phyloP scores from a whole-genome alignment of 2,113 vertebrate genomes.

The Tenrec ecaudatus region DNA sequence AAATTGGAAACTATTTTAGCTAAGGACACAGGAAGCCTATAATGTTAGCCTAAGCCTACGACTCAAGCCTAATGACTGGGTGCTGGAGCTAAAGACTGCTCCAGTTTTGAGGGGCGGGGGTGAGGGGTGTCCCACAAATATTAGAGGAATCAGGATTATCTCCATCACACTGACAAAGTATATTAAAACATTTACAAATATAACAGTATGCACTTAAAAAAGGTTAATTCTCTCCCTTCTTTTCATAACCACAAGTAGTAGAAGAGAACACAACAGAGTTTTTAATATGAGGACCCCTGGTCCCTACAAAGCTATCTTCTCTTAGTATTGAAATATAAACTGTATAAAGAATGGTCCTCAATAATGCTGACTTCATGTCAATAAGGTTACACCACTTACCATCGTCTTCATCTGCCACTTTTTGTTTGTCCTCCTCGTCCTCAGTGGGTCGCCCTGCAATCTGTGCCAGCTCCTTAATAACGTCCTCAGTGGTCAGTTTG shows the following conservation, averaged over 20 bases:
- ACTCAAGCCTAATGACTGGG: constrained; percentile 26
- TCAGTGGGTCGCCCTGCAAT: constrained; percentile 95
- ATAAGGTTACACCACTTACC: constrained; percentile 87
- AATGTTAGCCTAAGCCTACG: neutral
- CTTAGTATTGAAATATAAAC: neutral
- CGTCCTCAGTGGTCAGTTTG: constrained; percentile 95
- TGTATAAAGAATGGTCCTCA: neutral
- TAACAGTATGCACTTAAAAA: neutral
- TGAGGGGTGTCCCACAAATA: constrained; percentile 46
- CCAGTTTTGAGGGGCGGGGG: neutral
- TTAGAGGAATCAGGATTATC: constrained; percentile 58
- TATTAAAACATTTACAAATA: constrained; percentile 58
- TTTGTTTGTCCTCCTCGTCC: constrained; percentile 91
- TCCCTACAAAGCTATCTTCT: constrained; percentile 3
- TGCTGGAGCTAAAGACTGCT: constrained; percentile 32
- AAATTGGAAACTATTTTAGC: constrained; percentile 53
- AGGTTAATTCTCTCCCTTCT: constrained; percentile 42
- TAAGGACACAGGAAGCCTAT: constrained; percentile 42
- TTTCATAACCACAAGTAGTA: constrained; percentile 1
- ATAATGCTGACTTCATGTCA: constrained; percentile 23
- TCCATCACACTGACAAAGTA: constrained; percentile 51
- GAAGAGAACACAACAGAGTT: constrained; percentile 29
- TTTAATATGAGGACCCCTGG: constrained; percentile 25
- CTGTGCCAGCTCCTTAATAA: constrained; percentile 96
- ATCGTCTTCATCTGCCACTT: constrained; percentile 98